phyloP scores from a whole-genome alignment of 2,113 vertebrate species.

The Chlorodrepanis virens region DNA sequence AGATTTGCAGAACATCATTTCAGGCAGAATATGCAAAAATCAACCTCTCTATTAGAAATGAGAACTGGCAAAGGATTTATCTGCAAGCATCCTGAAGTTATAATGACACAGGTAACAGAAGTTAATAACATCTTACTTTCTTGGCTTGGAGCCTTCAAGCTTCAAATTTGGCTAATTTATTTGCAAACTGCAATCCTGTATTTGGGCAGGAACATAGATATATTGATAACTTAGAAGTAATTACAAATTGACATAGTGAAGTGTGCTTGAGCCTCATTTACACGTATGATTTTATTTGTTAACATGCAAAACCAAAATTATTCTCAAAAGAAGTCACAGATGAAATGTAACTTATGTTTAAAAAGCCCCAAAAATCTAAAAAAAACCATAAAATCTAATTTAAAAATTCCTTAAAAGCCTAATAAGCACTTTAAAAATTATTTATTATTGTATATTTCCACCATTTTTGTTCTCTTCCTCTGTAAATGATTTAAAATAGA shows the following conservation, averaged over 20 bases:
- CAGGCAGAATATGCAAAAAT: neutral
- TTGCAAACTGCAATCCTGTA: neutral
- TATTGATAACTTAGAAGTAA: neutral
- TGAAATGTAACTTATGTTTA: neutral
- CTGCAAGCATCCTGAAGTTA: neutral
- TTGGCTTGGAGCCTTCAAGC: neutral
- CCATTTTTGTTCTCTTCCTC: neutral
- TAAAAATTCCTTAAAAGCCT: neutral
- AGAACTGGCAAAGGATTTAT: neutral
- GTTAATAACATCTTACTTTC: neutral
- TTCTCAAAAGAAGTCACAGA: neutral
- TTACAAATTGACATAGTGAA: neutral
- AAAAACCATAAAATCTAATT: neutral
- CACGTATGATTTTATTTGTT: neutral
- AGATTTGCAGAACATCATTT: neutral
- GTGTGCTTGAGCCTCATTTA: neutral
- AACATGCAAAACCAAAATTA: neutral
- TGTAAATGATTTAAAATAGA: neutral
- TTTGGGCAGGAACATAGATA: neutral
- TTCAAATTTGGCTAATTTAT: neutral
- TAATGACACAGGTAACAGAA: neutral
- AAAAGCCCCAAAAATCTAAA: neutral
- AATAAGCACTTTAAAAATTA: neutral
- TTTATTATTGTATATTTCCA: neutral
- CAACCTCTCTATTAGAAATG: neutral